phyloP scores from a whole-genome alignment of 2,888 invertebrate species.

The Bembecia ichneumoniformis region DNA sequence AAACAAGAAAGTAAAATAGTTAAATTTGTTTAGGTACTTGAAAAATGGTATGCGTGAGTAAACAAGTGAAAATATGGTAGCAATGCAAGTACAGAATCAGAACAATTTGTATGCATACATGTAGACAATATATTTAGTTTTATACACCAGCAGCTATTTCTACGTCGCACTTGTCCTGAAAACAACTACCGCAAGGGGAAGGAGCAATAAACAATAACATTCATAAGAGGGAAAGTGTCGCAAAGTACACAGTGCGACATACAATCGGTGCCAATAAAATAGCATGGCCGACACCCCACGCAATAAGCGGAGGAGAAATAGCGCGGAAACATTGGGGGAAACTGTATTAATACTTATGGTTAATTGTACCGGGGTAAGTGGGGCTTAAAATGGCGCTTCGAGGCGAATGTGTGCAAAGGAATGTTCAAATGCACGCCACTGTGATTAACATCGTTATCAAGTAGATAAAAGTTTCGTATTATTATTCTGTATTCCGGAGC shows the following conservation, averaged over 20 bases:
- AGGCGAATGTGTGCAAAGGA: not conserved
- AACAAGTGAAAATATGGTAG: too few relatives aligned
- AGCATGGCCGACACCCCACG: conserved; percentile 54
- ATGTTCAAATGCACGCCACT: too few relatives aligned
- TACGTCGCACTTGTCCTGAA: conserved; percentile 2
- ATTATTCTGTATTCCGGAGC: too few relatives aligned
- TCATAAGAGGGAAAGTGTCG: conserved; percentile 64
- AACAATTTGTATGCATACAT: too few relatives aligned
- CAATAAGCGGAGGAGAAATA: conserved; percentile 65
- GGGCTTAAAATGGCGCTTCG: conserved; percentile 24
- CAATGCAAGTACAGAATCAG: too few relatives aligned
- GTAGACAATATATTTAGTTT: too few relatives aligned
- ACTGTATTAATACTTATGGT: conserved; percentile 71
- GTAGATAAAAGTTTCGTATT: too few relatives aligned
- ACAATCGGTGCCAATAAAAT: conserved; percentile 68
- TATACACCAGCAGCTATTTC: not conserved
- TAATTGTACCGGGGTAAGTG: conserved; percentile 51
- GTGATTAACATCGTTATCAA: too few relatives aligned
- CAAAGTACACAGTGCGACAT: conserved; percentile 47
- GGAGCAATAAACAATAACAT: conserved; percentile 50
- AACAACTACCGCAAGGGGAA: conserved; percentile 26
- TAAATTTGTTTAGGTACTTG: too few relatives aligned
- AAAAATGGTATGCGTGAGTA: too few relatives aligned
- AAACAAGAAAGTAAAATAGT: too few relatives aligned
- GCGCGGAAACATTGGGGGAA: conserved; percentile 65